A percentile compares a stretch with the other conserved stretches of the same genome.
phyloP scores from a whole-genome alignment of 2,888 invertebrate genomes.

The Pheosia gnoma region DNA sequence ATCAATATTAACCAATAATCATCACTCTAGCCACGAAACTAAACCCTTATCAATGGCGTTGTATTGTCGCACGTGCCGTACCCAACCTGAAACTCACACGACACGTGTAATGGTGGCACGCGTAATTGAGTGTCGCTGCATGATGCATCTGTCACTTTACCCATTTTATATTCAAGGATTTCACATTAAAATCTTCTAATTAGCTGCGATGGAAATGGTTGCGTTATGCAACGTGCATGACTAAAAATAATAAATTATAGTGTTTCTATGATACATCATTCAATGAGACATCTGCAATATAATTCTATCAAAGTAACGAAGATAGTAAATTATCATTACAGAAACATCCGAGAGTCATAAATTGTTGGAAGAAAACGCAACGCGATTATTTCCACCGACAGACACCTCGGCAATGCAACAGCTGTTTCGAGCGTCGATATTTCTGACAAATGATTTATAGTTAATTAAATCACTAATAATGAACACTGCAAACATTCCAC shows the following conservation, averaged over 20 bases:
- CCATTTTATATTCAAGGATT: not conserved
- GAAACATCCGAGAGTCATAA: not conserved
- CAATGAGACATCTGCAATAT: not conserved
- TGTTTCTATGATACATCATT: not conserved
- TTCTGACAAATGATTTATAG: conserved; percentile 6
- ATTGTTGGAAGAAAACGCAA: not conserved
- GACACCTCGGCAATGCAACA: not conserved
- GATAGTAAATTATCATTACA: conserved; percentile 6
- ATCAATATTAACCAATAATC: not conserved
- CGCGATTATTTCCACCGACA: not conserved
- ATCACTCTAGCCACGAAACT: not conserved
- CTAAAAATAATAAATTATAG: not conserved
- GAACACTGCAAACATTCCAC: conserved; percentile 19
- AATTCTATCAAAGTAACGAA: conserved; percentile 7
- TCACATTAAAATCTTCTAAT: not conserved
- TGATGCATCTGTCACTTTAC: not conserved
- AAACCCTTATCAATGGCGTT: not conserved
- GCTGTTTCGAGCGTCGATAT: not conserved
- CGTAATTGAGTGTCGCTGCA: conserved; percentile 23
- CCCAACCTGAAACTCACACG: conserved; percentile 39
- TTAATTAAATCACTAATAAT: conserved; percentile 23
- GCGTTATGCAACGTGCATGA: not conserved
- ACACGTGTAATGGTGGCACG: conserved; percentile 36
- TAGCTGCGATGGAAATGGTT: not conserved
- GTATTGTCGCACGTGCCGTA: conserved; percentile 18